phyloP scores from a whole-genome alignment of 2,888 invertebrate species.

The Abrostola triplasia region DNA sequence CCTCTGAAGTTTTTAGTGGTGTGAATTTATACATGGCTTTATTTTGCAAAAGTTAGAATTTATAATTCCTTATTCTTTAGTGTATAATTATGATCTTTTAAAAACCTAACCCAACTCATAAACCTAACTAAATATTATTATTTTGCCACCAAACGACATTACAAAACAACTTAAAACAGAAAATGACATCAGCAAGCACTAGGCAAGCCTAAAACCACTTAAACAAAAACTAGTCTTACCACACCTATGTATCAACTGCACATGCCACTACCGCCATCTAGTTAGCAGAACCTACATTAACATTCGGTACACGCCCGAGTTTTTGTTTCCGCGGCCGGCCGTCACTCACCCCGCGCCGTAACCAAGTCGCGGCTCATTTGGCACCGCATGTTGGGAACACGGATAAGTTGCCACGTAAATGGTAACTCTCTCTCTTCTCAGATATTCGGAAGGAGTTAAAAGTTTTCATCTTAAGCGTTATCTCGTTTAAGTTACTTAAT shows the following conservation, averaged over 20 bases:
- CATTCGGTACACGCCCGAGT: conserved; percentile 3
- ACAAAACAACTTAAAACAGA: conserved; percentile 10
- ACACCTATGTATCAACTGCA: background rate
- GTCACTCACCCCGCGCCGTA: conserved; percentile 51
- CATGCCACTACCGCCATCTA: conserved; percentile 25
- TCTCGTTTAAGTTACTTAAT: conserved; percentile 52
- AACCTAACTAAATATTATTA: too few relatives aligned
- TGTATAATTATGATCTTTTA: too few relatives aligned
- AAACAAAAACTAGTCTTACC: conserved; percentile 26
- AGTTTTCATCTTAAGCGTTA: conserved; percentile 49
- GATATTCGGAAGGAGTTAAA: conserved; percentile 44
- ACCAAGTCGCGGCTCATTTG: conserved; percentile 52
- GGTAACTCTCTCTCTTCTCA: conserved; percentile 26
- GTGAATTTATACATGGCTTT: too few relatives aligned
- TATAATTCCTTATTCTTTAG: too few relatives aligned
- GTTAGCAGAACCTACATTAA: conserved; percentile 26
- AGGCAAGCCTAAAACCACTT: conserved; percentile 1
- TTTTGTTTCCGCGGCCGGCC: conserved; percentile 38
- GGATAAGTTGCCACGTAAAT: conserved; percentile 50
- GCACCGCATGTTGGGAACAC: conserved; percentile 56
- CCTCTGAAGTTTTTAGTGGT: too few relatives aligned
- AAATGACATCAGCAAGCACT: conserved; percentile 27
- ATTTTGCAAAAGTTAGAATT: too few relatives aligned
- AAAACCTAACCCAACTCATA: too few relatives aligned
- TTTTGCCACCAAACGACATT: background rate